Percentiles rank a stretch among this genome's conserved stretches.
These are phyloP conservation scores for Macquaria australasica DNA, from an alignment of 2,113 vertebrate species.

Conservation along the genomic window DNA sequence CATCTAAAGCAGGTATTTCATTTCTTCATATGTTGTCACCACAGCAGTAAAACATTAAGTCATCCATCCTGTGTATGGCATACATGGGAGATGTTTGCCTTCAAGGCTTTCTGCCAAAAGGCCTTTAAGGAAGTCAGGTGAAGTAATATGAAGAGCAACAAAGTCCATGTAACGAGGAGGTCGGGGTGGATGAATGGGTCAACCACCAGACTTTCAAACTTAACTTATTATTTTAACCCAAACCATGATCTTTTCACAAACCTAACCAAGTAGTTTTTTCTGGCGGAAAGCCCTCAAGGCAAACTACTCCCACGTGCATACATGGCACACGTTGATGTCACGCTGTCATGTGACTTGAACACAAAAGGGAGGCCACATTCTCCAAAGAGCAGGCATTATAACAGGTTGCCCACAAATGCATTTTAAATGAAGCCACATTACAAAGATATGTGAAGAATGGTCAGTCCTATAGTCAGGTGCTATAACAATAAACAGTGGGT, in stretches of 20 bases:
- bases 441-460: neutral
- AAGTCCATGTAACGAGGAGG: no score
- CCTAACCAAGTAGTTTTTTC: no score
- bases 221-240: no score
- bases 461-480: neutral
- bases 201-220: no score
- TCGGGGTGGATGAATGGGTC: no score
- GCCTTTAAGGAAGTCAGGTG: no score
- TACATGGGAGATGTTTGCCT: no score
- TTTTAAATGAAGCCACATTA: neutral
- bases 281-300: no score
- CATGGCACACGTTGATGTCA: neutral
- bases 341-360: neutral
- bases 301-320: no score
- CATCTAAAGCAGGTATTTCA: neutral
- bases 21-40: neutral
- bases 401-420: neutral
- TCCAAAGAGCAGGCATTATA: neutral
- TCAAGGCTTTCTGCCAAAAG: no score
- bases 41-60: neutral
- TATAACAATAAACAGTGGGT: neutral
- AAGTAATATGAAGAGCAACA: no score
- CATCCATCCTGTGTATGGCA: neutral
- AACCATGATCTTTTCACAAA: no score
- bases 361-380: neutral